Conservation (phyloP, 1,140 invertebrate genomes). For the Druon quercuslanigerum region DNA sequence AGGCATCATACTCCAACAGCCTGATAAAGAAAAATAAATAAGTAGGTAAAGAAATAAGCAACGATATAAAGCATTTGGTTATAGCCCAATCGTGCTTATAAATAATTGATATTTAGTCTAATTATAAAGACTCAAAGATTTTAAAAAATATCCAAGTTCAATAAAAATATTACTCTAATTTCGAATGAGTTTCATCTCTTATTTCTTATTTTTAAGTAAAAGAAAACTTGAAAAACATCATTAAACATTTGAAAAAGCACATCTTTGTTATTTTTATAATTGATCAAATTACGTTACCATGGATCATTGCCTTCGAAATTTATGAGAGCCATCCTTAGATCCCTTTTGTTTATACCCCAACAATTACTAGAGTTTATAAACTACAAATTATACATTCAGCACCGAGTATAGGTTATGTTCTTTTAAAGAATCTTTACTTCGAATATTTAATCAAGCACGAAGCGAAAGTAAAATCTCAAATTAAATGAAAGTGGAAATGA, state of each 20-base stretch:
- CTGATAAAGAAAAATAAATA: slow-evolving; percentile 65
- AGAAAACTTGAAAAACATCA: not conserved
- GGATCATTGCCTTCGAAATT: slow-evolving; percentile 71
- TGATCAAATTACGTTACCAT: slow-evolving; percentile 62
- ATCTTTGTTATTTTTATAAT: not conserved
- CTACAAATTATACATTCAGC: not conserved
- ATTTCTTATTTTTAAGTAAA: slow-evolving; percentile 17
- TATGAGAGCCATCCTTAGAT: slow-evolving; percentile 67
- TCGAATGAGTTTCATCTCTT: slow-evolving; percentile 11
- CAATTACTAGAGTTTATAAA: not conserved
- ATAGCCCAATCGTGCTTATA: slow-evolving; percentile 1
- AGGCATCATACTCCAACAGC: slow-evolving; percentile 81
- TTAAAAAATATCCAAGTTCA: not conserved
- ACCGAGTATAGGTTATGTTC: slow-evolving; percentile 8
- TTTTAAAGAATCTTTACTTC: not conserved
- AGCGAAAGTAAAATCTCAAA: too few relatives aligned
- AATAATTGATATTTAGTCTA: too few relatives aligned
- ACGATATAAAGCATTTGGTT: slow-evolving; percentile 24
- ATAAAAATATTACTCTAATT: slow-evolving; percentile 23
- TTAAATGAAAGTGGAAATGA: too few relatives aligned
- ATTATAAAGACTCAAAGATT: too few relatives aligned
- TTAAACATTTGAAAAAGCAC: slow-evolving; percentile 13
- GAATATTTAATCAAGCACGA: too few relatives aligned
- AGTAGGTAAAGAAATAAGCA: slow-evolving; percentile 7
- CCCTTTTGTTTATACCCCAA: not conserved